Base-by-base conservation (phyloP, 2,113 vertebrate genomes). In the Oncorhynchus mykiss region DNA sequence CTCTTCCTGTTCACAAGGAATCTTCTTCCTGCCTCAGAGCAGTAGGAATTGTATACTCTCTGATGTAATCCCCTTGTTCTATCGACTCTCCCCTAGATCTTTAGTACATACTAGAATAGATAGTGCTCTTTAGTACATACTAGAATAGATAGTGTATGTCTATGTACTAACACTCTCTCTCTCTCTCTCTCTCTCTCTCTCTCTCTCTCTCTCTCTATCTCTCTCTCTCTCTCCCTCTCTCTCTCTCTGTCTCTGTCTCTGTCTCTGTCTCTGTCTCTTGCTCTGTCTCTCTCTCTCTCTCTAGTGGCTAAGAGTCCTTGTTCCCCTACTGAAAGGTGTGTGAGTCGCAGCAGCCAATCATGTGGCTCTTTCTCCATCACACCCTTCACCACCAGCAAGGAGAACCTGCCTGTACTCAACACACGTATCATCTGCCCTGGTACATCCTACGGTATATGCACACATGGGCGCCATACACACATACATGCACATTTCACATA, bases 391-490 rank as follows among this genome's bases (percentile, higher is more conserved):
- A 92, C 95, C 79, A 95, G 93, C 93, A 99, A 97, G 85, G 98
- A 99, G 85, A 99, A 96, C 76, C 96, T 99, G 4, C 98, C 98
- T 39, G 97, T 99, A 27, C 95, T 99, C 86, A 99, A 99, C 90
- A 99, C 98, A 0, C 95, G 97, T 80, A 99, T 99, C 88, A 99
- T 99, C 86, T 99, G 97, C 83, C 98, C 97, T 71, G 97, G 98
- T 99, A 94, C 16, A 66, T 18, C 45, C 27, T 71, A 25, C 34
- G 18, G 59, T 60, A 34, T 60, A 74, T n/a, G 14, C 18, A 48
- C 48, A n/a, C 49, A 27, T 71, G 20, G 22, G 48, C 66, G 27
- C 24, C 64, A 34, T 45, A 9, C 39, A 45, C 39, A 45, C 39
- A 45, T 3, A 11, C 39, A 45, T 11, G 2, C 39, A 45, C 39